Base-by-base conservation (phyloP, 2,113 vertebrate genomes). In the Leucopsar rothschildi region DNA sequence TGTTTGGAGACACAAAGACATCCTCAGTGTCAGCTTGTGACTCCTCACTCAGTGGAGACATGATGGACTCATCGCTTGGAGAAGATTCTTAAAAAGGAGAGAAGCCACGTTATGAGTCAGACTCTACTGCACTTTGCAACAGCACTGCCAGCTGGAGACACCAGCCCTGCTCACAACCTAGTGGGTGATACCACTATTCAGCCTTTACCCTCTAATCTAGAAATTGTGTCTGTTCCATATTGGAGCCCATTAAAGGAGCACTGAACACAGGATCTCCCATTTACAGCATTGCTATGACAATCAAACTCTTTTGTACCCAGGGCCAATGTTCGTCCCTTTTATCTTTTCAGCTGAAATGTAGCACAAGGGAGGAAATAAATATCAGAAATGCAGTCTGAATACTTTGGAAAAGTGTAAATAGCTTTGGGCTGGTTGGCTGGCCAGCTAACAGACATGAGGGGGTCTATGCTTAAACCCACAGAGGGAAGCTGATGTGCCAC, bases 31-130 rank as follows among this genome's bases (percentile, higher is more conserved):
- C 99, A 93, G 98, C 94, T 97, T 98, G 99, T 84, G 94, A 98
- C 96, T 99, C 99, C 96, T 99, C 99, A 66, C 97, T 99, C 96
- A 99, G 96, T 15, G 99, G 99, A 90, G 99, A 99, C 66, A 98
- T 93, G 57, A 98, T 77, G 85, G 98, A 99, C 97, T 99, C 99
- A n/a, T 99, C 99, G 63, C 98, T 99, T 50, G 96, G 97, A 91
- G 98, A 98, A 63, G 94, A 98, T 95, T 98, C 98, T 98, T 91
- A 95, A 97, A 93, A 96, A 97, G 77, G 92, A 97, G 69, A 96
- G 94, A 97, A 82, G 60, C 57, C 93, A 70, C 0, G 5, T 90
- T 52, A n/a, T 76, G 49, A 95, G 80, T 95, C 80, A 92, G 60
- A 68, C 17, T 57, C 7, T 1, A 6, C 59, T 11, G 12, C 0